Percentiles rank a stretch among this genome's conserved stretches.
These are phyloP conservation scores for Drosophila baimaii DNA, from an alignment of 1,140 invertebrate species.

Conservation along the genomic window DNA sequence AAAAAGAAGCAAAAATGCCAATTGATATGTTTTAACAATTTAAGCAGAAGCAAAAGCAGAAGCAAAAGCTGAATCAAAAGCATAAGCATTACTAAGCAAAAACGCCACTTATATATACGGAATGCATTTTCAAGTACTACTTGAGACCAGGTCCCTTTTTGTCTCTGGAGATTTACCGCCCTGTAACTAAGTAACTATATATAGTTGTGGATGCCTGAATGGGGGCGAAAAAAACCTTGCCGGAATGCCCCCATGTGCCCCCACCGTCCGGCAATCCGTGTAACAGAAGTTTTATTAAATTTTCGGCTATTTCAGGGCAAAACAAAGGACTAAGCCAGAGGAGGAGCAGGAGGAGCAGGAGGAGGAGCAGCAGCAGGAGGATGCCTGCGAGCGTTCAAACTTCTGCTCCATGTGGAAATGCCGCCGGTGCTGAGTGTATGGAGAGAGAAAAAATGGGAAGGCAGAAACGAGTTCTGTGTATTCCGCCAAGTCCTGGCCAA, in stretches of 20 bases:
- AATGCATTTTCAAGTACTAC: slow-evolving; percentile 5
- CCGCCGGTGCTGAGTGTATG: background rate
- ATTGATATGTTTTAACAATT: background rate
- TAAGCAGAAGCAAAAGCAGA: background rate
- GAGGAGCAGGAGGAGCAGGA: background rate
- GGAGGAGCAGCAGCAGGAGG: background rate
- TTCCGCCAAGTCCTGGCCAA: background rate
- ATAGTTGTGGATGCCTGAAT: background rate
- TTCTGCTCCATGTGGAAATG: slow-evolving; percentile 19
- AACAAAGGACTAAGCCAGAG: slow-evolving; percentile 14
- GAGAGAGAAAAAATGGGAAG: slow-evolving; percentile 17
- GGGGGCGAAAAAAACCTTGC: background rate
- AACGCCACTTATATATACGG: background rate
- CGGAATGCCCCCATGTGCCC: no score
- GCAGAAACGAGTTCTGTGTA: slow-evolving; percentile 2
- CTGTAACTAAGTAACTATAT: background rate
- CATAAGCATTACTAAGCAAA: background rate
- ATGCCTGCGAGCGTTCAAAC: slow-evolving; percentile 11
- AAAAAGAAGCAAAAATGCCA: background rate
- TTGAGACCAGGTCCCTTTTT: slow-evolving; percentile 2
- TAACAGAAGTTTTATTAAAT: slow-evolving; percentile 15
- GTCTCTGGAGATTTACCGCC: no score
- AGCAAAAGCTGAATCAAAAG: background rate
- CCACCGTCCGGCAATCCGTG: background rate
- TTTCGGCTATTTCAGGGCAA: background rate